Conservation (phyloP, 1,140 invertebrate genomes). For the Pachypeltis micranthus region DNA sequence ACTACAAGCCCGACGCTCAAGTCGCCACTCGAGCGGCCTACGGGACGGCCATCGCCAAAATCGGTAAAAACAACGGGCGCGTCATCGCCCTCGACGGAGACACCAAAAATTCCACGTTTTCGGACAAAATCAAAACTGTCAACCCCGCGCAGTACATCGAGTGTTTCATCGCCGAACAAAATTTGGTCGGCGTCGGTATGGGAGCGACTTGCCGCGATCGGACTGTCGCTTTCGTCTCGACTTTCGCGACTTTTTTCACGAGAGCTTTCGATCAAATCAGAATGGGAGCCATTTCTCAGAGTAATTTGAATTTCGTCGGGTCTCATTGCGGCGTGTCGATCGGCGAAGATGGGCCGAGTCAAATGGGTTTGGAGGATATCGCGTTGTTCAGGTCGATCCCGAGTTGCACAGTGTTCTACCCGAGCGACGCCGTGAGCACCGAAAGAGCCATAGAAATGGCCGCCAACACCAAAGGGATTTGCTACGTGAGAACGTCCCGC, state of each 20-base stretch:
- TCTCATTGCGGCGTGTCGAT: slow-evolving; percentile 94
- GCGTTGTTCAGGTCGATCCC: slow-evolving; percentile 91
- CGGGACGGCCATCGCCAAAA: slow-evolving; percentile 83
- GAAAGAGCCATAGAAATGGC: slow-evolving; percentile 91
- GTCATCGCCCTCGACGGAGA: slow-evolving; percentile 91
- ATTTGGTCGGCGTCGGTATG: slow-evolving; percentile 89
- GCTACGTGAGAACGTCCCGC: slow-evolving; percentile 90
- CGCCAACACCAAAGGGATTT: slow-evolving; percentile 89
- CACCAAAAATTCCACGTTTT: slow-evolving; percentile 97
- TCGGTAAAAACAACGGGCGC: slow-evolving; percentile 66
- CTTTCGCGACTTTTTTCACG: slow-evolving; percentile 96
- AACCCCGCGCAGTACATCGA: slow-evolving; percentile 72
- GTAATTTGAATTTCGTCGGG: slow-evolving; percentile 89
- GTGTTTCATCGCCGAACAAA: slow-evolving; percentile 98
- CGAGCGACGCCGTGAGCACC: slow-evolving; percentile 85
- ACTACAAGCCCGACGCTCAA: slow-evolving; percentile 65
- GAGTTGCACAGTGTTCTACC: slow-evolving; percentile 89
- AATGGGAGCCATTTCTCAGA: slow-evolving; percentile 98
- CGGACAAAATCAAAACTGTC: slow-evolving; percentile 77
- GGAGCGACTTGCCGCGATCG: slow-evolving; percentile 81
- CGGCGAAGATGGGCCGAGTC: slow-evolving; percentile 96
- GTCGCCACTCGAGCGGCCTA: slow-evolving; percentile 92
- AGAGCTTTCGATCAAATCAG: slow-evolving; percentile 92
- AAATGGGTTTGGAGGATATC: slow-evolving; percentile 98
- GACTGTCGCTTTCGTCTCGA: slow-evolving; percentile 84